Base-by-base conservation (phyloP, 2,888 invertebrate species). In the Myopa testacea region DNA sequence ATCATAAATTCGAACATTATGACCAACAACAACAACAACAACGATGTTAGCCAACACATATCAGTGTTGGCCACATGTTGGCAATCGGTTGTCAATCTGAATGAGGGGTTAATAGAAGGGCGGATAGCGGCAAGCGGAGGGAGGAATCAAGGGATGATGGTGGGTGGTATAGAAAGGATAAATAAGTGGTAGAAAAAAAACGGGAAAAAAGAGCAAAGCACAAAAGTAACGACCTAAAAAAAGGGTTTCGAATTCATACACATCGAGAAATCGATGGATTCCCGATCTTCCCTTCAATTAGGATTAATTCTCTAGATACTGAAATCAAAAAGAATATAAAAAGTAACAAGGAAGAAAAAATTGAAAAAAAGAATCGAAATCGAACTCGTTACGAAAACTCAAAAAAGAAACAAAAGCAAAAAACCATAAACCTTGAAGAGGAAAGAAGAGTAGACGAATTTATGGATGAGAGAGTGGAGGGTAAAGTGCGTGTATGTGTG, bases 281-380 rank as follows among this genome's bases (percentile, higher is more conserved):
- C 52, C 14, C 45, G 62, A n/a, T 1, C 3, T 78, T 77, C 70
- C 62, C 79, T 80, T 80, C 80, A 80, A 80, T 80, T 80, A 80
- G 79, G 78, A 74, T 69, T 78, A 70, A 70, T 50, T 70, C 52
- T 50, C 40, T 19, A 70, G 50, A 52, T 70, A 70, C 37, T 37
- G 10, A 34, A 63, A 63, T 6, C 16, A 68, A 40, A 45, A 68
- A 45, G 38, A 68, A n/a, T 34, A 10, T 38, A 10, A 67, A 67
- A 65, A 67, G 38, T 38, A 38, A 67, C 14, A 65, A 16, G 16
- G 3, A 65, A 14, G 12, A 63, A 63, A 34, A 63, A 63, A 34
- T 26, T 34, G 19, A 63, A 63, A 26, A 45, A 50, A 50, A 8
- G 40, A 58, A 19, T 4, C 5, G 26, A 19, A 62, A 62, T 26